Evolutionary conservation across 2,113 vertebrate species (phyloP), one percentile per base, ranked within the genome.

Genomic region (Castor canadensis): DNA sequence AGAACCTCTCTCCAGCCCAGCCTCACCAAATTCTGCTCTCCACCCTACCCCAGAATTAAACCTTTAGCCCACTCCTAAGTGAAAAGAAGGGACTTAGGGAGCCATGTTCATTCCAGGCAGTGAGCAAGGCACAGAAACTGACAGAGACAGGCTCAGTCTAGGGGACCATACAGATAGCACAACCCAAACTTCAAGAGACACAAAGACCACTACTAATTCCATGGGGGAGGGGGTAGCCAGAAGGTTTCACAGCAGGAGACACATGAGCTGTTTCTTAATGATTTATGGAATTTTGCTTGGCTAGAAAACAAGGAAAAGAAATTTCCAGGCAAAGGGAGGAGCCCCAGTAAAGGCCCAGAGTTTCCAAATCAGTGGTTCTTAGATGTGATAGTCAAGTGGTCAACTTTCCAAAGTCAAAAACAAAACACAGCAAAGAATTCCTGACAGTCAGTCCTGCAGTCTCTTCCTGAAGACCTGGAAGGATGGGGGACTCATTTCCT

Each of bases 401-500:
- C n/a, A 58, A 73, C 9, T 19, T 76, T 83, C 16, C 28, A 58
- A 24, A 15, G 30, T 35, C 66, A 71, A n/a, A 89, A 81, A 69
- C 0, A 81, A 40, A 69, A 15, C 9, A 76, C 60, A 56, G 45
- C 32, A 40, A 54, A 54, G 20, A 47, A 40, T 9, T 17, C 15
- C 35, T 4, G 11, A 4, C 17, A 30, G 10, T 32, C 0, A 87
- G 60, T 17, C 45, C 49, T 28, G 8, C 13, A 35, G 52, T 13
- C 71, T 84, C 24, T 38, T 67, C 64, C 86, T 7, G 12, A 75
- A 82, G 54, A 47, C 16, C 28, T 40, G 1, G 7, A 56, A 20
- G 35, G 9, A 60, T 6, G 16, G 5, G 40, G 17, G 4, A 3
- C 38, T 45, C 0, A 0, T n/a, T 64, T 43, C 62, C 30, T 15